Evolutionary conservation across 2,797 vertebrate genomes (phyloP).

Genomic region (Alectoris magna): DNA sequence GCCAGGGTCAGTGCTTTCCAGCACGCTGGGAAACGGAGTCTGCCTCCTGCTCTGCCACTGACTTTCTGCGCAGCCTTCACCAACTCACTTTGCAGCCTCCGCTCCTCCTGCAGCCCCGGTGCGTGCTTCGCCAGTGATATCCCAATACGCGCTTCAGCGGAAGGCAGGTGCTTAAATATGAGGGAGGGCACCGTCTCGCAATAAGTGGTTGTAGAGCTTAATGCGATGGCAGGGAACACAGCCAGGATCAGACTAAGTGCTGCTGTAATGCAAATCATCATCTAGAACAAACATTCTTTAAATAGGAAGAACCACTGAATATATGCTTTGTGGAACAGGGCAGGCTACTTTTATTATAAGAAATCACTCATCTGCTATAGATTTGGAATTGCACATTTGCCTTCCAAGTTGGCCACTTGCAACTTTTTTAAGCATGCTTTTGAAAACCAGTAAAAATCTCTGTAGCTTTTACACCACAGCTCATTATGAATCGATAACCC

Average conservation of each 20-base stretch:
- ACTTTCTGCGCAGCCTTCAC: not conserved
- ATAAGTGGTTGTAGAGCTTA: not conserved
- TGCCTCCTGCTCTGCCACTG: not conserved
- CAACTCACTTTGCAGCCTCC: not conserved
- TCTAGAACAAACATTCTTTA: not conserved
- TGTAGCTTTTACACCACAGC: not conserved
- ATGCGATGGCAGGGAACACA: not conserved
- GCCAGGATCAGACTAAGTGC: not conserved
- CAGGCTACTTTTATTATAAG: not conserved
- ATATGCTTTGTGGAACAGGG: not conserved
- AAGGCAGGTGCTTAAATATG: not conserved
- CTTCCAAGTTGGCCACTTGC: not conserved
- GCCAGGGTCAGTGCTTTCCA: not conserved
- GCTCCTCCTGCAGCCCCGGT: not conserved
- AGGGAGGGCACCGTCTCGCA: slow-evolving; percentile 28
- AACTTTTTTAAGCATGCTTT: not conserved
- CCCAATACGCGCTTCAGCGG: not conserved
- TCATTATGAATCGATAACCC: not conserved
- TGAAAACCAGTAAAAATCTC: not conserved
- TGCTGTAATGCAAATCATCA: not conserved
- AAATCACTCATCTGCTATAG: not conserved
- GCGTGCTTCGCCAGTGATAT: not conserved
- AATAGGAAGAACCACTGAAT: not conserved
- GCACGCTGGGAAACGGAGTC: fast-evolving
- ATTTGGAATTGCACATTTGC: not conserved